Evolutionary conservation across 2,888 invertebrate species (phyloP), one percentile per base, ranked within the genome.

Genomic region (Lochmaea crataegi): DNA sequence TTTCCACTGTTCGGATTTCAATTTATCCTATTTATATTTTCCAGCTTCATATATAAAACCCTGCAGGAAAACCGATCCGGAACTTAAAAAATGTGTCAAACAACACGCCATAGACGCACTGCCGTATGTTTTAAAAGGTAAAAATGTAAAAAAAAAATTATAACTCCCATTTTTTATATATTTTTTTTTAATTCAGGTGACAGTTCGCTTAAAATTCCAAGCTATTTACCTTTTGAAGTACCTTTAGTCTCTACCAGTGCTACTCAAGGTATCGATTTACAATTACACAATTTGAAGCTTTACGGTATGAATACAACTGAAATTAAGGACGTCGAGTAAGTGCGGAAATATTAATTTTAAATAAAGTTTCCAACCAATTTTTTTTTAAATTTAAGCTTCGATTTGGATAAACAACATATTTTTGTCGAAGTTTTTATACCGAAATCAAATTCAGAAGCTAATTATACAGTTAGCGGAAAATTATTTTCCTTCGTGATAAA

Each of bases 401-500:
- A 82, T 71, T 22, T 77, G 32, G 42, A 74, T 10, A 73, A 78
- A 12, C 67, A 65, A 12, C 48, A 74, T 26, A 71, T 74, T 12
- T 58, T 45, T 7, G 63, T 74, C n/a, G 51, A 71, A 42, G 18
- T 74, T 1, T 71, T 74, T n/a, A 71, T 74, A 41, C 63, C 57
- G 16, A 22, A 71, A 16, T 60, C 71, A 12, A n/a, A 11, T 1
- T 51, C 67, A 7, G 53, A 38, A 26, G 42, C 67, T 56, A 45
- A 60, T 7, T 74, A 68, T 16, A 63, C 53, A 42, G 67, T 68
- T 7, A 57, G 16, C 11, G 74, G 85, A 18, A 79, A 81, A 72
- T 79, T 85, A 57, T 73, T 85, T 16, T 75, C 84, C 42, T 70
- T 85, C 26, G 82, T 83, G 0, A 81, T 85, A 56, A 77, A 76